phyloP scores from a whole-genome alignment of 2,888 invertebrate species.

The Drosophila niveifrons region DNA sequence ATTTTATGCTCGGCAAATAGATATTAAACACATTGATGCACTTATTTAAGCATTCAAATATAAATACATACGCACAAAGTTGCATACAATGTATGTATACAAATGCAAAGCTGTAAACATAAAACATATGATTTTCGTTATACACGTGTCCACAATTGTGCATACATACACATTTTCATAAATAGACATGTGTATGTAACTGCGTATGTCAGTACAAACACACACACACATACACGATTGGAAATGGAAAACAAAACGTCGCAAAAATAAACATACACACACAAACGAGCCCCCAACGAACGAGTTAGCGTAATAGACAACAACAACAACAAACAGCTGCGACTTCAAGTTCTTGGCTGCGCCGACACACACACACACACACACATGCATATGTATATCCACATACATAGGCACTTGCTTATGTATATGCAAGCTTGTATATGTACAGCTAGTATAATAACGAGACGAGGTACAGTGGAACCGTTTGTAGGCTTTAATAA shows the following conservation, averaged over 20 bases:
- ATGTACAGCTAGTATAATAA: conserved; percentile 24
- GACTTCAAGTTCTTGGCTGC: conserved; percentile 55
- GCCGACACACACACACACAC: conserved; percentile 13
- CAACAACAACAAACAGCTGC: conserved; percentile 49
- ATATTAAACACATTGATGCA: background rate
- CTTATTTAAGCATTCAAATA: background rate
- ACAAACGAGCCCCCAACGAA: conserved; percentile 70
- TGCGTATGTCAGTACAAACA: conserved; percentile 9
- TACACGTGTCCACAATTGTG: conserved; percentile 39
- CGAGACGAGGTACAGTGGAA: conserved; percentile 14
- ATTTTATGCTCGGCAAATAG: background rate
- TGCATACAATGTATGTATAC: background rate
- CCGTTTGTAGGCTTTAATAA: too few relatives aligned
- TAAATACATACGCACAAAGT: background rate
- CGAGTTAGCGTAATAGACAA: conserved; percentile 36
- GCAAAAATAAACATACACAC: conserved; percentile 42
- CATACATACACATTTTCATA: conserved; percentile 12
- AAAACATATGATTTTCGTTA: conserved; percentile 22
- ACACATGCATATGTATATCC: background rate
- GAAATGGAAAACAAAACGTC: conserved; percentile 29
- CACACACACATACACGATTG: conserved; percentile 6
- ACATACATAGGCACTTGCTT: background rate
- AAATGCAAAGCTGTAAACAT: background rate
- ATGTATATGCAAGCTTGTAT: background rate
- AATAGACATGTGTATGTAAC: conserved; percentile 10